Evolutionary conservation across 2,797 vertebrate species (phyloP), one percentile per base, ranked within the genome.

Genomic region (Sebastes itinus): DNA sequence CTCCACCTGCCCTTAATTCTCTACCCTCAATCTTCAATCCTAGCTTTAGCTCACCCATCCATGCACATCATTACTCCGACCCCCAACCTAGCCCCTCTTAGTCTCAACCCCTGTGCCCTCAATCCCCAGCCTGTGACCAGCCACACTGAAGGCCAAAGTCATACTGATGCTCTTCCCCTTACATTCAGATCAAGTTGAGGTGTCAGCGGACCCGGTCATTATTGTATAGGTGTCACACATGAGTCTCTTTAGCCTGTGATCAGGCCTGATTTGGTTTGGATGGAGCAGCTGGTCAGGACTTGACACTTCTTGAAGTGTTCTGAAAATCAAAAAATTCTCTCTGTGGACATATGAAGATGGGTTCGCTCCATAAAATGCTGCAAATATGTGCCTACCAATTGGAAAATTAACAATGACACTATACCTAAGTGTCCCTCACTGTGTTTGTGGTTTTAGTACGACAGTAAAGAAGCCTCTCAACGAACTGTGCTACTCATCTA

Each of bases 1-100:
- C 76, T 77, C 83, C 79, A 88, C 83, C 86, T 86, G 70, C 73
- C 78, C 78, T 77, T 75, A 82, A 86, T 87, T 86, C 81, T 75
- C 10, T 80, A 75, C 64, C 80, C 82, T 77, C 80, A 85, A 82
- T 88, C 89, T 82, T 82, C 82, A 83, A 74, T 89, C 75, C 70
- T 60, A 74, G 85, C 80, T 91, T 88, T 88, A 82, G 70, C 60
- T 77, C 72, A 72, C 66, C 75, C 77, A 75, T 78, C 81, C 83
- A 80, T 79, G 77, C 59, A 83, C 52, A 11, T 81, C 82, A 78
- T 88, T 82, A 83, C 61, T 80, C 23, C 18, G 54, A 77, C 85
- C 63, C 16, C 46, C 82, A 81, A 62, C 78, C 23, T 61, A 42
- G 68, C 18, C 60, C 56, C 22, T 33, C 73, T 82, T 64, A 56